These are phyloP conservation scores for Ophiodon elongatus DNA, from an alignment of 2,113 vertebrate species.

Conservation along the genomic window DNA sequence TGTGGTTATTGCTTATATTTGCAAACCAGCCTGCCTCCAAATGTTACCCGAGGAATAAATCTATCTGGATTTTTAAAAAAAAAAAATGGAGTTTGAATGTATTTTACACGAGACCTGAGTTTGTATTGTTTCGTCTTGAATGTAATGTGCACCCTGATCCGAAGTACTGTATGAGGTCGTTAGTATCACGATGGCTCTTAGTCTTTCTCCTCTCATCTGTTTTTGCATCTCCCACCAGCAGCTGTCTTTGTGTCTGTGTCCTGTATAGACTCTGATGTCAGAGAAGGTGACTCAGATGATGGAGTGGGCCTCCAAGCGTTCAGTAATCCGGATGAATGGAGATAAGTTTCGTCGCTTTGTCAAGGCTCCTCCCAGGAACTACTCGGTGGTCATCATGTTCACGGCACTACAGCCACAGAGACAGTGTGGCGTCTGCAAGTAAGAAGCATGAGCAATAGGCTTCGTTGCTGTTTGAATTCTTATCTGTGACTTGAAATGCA, in stretches of 20 bases:
- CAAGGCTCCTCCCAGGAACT: slow-evolving; percentile 95
- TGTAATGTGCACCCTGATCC: neutral
- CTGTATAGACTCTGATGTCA: slow-evolving; percentile 90
- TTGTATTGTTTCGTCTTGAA: neutral
- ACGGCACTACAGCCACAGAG: slow-evolving; percentile 97
- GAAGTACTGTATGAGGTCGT: neutral
- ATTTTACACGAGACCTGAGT: neutral
- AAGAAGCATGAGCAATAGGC: slow-evolving; percentile 33
- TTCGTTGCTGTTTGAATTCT: neutral
- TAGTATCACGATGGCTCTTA: neutral
- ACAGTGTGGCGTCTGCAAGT: slow-evolving; percentile 97
- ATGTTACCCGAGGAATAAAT: neutral
- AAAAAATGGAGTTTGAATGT: neutral
- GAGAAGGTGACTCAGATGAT: slow-evolving; percentile 96
- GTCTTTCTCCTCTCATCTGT: neutral
- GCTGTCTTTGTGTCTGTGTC: slow-evolving; percentile 28
- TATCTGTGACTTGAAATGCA: neutral
- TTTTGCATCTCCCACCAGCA: neutral
- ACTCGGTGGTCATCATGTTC: slow-evolving; percentile 97
- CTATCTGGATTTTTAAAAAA: neutral
- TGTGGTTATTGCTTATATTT: neutral
- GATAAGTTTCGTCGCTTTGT: slow-evolving; percentile 97
- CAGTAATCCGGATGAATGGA: slow-evolving; percentile 95
- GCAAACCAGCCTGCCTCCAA: neutral
- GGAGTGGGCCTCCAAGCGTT: slow-evolving; percentile 95